A percentile compares a stretch with the other conserved stretches of the same genome.
Conservation (phyloP, 2,113 vertebrate genomes). For the Amphilophus citrinellus region DNA sequence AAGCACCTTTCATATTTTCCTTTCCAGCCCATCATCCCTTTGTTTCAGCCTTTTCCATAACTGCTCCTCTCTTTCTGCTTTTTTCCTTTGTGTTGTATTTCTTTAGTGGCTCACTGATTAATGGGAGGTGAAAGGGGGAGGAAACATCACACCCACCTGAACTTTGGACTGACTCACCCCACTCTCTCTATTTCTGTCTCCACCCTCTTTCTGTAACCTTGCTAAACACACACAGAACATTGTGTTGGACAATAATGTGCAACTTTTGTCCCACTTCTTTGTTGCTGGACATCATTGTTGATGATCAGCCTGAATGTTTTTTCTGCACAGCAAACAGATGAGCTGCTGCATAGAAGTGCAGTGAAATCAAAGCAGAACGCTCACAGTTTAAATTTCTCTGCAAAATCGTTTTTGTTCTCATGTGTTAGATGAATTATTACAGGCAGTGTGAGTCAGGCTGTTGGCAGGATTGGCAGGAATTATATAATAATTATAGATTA, state of each 20-base stretch:
- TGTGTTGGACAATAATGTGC: background rate
- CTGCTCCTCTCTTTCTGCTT: background rate
- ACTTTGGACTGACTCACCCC: constrained; percentile 12
- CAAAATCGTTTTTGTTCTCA: background rate
- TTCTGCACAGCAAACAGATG: background rate
- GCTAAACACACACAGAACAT: background rate
- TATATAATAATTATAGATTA: background rate
- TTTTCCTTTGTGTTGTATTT: background rate
- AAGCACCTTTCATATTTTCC: background rate
- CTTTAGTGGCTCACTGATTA: background rate
- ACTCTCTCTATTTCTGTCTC: background rate
- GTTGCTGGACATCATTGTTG: background rate
- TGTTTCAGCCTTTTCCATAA: background rate
- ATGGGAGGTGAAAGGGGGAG: background rate
- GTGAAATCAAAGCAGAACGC: background rate
- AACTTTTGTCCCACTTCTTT: background rate
- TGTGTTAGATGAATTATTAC: background rate
- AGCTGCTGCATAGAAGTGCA: background rate
- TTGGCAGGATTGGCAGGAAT: background rate
- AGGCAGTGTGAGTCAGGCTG: background rate
- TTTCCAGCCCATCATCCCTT: background rate
- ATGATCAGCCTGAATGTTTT: background rate
- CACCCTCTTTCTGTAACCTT: background rate
- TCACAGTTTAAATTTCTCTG: background rate
- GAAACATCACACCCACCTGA: background rate